These are phyloP conservation scores for Agelastica alni DNA, from an alignment of 2,888 invertebrate genomes.

Conservation along the genomic window DNA sequence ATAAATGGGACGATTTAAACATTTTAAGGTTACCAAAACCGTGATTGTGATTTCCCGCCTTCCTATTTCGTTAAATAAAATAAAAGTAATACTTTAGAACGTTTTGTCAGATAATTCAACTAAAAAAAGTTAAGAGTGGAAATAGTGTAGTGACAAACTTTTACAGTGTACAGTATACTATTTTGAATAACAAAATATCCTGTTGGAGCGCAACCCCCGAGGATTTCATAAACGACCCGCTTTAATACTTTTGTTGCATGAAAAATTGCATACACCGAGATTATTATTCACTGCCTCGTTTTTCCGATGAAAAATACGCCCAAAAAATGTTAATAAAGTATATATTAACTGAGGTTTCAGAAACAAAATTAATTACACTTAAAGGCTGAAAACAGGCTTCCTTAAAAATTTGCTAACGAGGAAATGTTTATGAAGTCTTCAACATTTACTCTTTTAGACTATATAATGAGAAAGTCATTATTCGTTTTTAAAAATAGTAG, in stretches of 20 bases:
- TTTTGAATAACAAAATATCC: not conserved
- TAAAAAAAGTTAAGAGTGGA: no score
- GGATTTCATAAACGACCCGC: not conserved
- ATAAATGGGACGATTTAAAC: no score
- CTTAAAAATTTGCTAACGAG: conserved; percentile 2
- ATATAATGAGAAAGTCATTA: no score
- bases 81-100: no score
- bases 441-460: no score
- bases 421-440: no score
- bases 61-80: no score
- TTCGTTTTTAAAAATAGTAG: no score
- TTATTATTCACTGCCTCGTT: not conserved
- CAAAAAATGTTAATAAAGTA: conserved; percentile 2
- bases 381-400: not conserved
- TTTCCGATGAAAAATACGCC: not conserved
- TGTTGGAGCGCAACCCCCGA: not conserved
- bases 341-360: not conserved
- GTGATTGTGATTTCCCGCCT: no score
- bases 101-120: no score
- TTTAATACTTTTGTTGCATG: conserved; percentile 4
- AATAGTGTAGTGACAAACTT: not conserved
- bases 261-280: conserved; percentile 3
- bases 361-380: conserved; percentile 6
- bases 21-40: no score
- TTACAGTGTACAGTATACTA: not conserved